Conservation (phyloP, 1,140 invertebrate species). For the Heliconius eleuchia region DNA sequence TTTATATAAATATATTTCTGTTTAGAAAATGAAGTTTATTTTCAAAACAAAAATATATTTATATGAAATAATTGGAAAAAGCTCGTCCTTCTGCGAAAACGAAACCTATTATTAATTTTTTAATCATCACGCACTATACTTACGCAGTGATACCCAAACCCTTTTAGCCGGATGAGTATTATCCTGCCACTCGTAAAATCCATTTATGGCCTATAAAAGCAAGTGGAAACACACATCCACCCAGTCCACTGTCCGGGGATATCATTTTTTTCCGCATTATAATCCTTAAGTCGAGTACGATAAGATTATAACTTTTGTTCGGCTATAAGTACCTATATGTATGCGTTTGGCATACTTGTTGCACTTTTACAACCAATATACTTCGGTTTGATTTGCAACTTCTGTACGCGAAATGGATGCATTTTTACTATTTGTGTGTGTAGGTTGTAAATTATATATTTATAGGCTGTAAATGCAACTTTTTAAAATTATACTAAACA, state of each 20-base stretch:
- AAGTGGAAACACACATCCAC: constrained; percentile 73
- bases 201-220: constrained; percentile 74
- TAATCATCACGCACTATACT: constrained; percentile 58
- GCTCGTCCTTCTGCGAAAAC: background rate
- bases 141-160: constrained; percentile 58
- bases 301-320: constrained; percentile 19
- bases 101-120: constrained; percentile 49
- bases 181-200: constrained; percentile 72
- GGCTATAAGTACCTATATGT: constrained; percentile 25
- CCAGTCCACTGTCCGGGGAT: constrained; percentile 27
- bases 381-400: constrained; percentile 78
- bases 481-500: background rate
- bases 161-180: constrained; percentile 77
- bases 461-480: background rate
- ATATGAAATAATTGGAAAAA: background rate
- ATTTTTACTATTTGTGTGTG: constrained; percentile 49
- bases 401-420: constrained; percentile 55
- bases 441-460: constrained; percentile 5
- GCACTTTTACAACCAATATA: constrained; percentile 79
- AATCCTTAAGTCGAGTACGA: constrained; percentile 26
- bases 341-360: constrained; percentile 74
- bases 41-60: background rate
- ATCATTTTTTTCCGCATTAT: constrained; percentile 31
- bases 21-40: no score
- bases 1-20: no score